Evolutionary conservation across 1,140 invertebrate species (phyloP).

Genomic region (Aphelenchoides fujianensis): DNA sequence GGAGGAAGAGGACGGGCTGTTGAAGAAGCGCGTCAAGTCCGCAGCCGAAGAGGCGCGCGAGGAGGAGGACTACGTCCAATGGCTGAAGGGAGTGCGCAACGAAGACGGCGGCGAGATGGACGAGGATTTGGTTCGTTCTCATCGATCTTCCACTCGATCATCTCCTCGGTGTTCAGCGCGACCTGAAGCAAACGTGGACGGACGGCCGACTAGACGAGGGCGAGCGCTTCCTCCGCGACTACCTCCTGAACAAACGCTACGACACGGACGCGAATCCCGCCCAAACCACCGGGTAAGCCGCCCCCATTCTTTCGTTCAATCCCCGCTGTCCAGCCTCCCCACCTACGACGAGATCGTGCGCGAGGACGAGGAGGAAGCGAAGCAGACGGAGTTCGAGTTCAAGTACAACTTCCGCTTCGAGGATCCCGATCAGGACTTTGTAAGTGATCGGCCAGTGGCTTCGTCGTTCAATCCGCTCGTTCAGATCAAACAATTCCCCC

Average conservation of each 20-base stretch:
- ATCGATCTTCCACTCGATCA: no score
- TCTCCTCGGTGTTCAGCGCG: conserved; percentile 65
- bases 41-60: conserved; percentile 69
- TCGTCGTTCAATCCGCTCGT: conserved; percentile 43
- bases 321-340: conserved; percentile 29
- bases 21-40: conserved; percentile 70
- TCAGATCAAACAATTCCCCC: conserved; percentile 81
- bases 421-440: conserved; percentile 88
- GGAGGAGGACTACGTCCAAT: conserved; percentile 75
- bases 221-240: conserved; percentile 86
- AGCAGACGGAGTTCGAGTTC: conserved; percentile 84
- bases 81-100: conserved; percentile 74
- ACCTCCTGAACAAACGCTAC: conserved; percentile 81
- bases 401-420: conserved; percentile 95
- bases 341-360: conserved; percentile 70
- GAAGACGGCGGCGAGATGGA: conserved; percentile 63
- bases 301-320: no score
- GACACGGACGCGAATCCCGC: conserved; percentile 68
- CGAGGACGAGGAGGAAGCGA: conserved; percentile 71
- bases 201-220: conserved; percentile 75
- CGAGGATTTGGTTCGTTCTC: conserved; percentile 62
- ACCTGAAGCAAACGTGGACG: conserved; percentile 79
- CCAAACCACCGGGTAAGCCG: no score
- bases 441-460: conserved; percentile 64
- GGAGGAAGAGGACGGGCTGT: conserved; percentile 65